Evolutionary conservation across 1,140 invertebrate genomes (phyloP), one percentile per base, ranked within the genome.

Genomic region (Yoshiicerus persimilis): DNA sequence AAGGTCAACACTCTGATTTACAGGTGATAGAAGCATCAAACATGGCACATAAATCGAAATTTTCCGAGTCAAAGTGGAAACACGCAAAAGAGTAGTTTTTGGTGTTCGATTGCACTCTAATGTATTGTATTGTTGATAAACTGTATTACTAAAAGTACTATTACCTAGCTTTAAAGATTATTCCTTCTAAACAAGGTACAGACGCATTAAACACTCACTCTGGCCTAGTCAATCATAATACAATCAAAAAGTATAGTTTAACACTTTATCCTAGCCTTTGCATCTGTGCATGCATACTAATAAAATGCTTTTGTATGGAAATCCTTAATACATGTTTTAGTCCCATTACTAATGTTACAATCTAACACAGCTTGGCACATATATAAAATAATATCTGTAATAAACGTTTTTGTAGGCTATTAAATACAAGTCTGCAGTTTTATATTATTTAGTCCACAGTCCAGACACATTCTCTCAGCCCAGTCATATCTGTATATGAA

Each of bases 171-270:
- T 23, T 32, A 38, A 1, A 70, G 30, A 80, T 80, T 80, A 80
- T 38, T 36, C n/a, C 2, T 34, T 80, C 36, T 80, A 80, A 80
- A 80, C 75, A 32, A 80, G 75, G 34, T 80, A 38, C 75, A 23
- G 75, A 80, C 32, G 34, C 75, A 80, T 80, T 80, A 80, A 80
- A 80, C 34, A 80, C 75, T 80, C 75, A 80, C 75, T 80, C 32
- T n/a, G 23, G 34, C 11, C 75, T 80, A 30, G 66, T 70, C 66
- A 70, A 70, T 70, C 75, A 80, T 34, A 80, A 36, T 80, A 80
- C 47, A 56, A 56, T 80, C 75, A 80, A 80, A 80, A 80, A 20
- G 75, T 20, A 36, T 80, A 80, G 32, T 38, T 80, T 80, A 80
- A 80, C 75, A 80, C 75, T 38, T 56, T 80, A 80, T 32, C 34